phyloP scores from a whole-genome alignment of 2,113 vertebrate genomes.

The Myrmophylax atrothorax region DNA sequence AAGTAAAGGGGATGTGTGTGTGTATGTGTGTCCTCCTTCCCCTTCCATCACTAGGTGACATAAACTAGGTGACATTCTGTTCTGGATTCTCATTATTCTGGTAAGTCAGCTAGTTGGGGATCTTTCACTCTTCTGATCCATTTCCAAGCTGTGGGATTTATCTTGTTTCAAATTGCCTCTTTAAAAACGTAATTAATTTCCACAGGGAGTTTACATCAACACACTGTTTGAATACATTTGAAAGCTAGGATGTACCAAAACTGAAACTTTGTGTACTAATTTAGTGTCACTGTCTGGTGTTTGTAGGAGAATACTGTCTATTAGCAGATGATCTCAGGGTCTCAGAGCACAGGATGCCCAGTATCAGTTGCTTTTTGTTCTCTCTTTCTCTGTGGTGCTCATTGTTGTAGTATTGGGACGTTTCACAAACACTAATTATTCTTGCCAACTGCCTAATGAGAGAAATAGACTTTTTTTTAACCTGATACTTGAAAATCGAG shows the following conservation, averaged over 20 bases:
- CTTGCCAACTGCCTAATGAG: not conserved
- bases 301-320: not conserved
- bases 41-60: not conserved
- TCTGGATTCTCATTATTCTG: not conserved
- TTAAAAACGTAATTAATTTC: not conserved
- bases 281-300: not conserved
- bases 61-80: not conserved
- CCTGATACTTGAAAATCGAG: not conserved
- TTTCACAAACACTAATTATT: not conserved
- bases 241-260: not conserved
- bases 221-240: not conserved
- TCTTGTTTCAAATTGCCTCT: not conserved
- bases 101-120: not conserved
- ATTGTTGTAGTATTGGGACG: not conserved
- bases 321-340: not conserved
- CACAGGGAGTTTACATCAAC: not conserved
- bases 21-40: not conserved
- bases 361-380: not conserved
- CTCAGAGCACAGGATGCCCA: not conserved
- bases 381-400: not conserved
- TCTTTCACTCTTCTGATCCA: not conserved
- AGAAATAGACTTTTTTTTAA: not conserved
- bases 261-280: not conserved
- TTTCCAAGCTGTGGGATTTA: not conserved
- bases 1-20: rapidly evolving